Percentiles rank a stretch among this genome's conserved stretches.
These are phyloP conservation scores for Apamea epomidion DNA, from an alignment of 2,888 invertebrate genomes.

Conservation along the genomic window DNA sequence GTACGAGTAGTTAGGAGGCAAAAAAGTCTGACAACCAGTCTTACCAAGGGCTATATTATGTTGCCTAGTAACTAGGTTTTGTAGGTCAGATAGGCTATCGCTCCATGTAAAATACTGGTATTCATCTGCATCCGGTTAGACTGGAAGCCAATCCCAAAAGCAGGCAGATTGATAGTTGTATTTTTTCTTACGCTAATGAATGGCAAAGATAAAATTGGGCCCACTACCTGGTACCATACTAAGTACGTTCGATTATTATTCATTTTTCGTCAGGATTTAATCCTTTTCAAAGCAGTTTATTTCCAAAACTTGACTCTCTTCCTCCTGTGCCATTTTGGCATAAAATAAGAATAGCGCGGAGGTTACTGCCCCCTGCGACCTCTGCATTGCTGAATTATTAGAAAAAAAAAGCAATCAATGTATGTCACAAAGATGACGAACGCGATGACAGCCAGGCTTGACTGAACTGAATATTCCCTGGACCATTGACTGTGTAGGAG, in stretches of 20 bases:
- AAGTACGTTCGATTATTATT: background rate
- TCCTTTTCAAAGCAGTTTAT: background rate
- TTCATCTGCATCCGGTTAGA: no score
- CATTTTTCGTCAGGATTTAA: background rate
- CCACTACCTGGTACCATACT: background rate
- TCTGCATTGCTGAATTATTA: background rate
- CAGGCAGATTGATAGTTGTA: background rate
- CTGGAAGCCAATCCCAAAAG: background rate
- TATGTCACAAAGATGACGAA: background rate
- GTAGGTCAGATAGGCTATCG: background rate
- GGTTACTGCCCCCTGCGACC: constrained; percentile 18
- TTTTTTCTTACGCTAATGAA: background rate
- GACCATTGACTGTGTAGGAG: background rate
- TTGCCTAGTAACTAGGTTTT: background rate
- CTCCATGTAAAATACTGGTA: background rate
- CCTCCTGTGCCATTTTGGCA: background rate
- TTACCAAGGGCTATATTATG: background rate
- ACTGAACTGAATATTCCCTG: constrained; percentile 1
- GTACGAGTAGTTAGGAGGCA: background rate
- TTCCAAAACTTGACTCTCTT: background rate
- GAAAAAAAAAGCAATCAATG: background rate
- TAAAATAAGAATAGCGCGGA: background rate
- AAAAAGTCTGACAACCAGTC: background rate
- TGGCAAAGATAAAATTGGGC: background rate
- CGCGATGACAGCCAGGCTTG: background rate